phyloP scores from a whole-genome alignment of 2,888 invertebrate species.

The Nomada goodeniana region DNA sequence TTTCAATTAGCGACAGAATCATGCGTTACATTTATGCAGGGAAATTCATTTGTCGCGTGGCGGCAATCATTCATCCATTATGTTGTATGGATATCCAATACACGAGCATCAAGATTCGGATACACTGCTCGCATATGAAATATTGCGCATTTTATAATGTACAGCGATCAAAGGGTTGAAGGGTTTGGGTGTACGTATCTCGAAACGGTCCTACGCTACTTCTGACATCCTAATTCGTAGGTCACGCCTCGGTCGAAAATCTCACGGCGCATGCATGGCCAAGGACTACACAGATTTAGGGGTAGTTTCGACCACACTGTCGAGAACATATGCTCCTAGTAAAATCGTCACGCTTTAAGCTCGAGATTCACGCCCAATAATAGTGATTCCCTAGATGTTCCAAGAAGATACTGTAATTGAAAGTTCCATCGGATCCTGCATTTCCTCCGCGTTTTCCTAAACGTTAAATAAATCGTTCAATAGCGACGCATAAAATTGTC shows the following conservation, averaged over 20 bases:
- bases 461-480: too few relatives aligned
- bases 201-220: conserved; percentile 40
- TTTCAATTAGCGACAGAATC: too few relatives aligned
- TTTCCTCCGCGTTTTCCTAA: too few relatives aligned
- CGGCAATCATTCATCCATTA: too few relatives aligned
- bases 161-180: not conserved
- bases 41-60: too few relatives aligned
- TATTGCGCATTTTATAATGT: not conserved
- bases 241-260: conserved; percentile 70
- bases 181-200: conserved; percentile 5
- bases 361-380: conserved; percentile 59
- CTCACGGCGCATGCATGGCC: conserved; percentile 56
- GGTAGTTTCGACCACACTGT: conserved; percentile 29
- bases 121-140: not conserved
- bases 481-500: too few relatives aligned
- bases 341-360: conserved; percentile 63
- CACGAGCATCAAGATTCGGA: too few relatives aligned
- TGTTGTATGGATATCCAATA: too few relatives aligned
- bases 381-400: not conserved
- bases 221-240: conserved; percentile 66
- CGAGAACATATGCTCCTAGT: conserved; percentile 69
- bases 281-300: not conserved
- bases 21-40: too few relatives aligned
- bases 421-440: too few relatives aligned
- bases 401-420: too few relatives aligned